Base-by-base conservation (phyloP, 2,888 invertebrate species). In the Drosophila hawaiiensis region DNA sequence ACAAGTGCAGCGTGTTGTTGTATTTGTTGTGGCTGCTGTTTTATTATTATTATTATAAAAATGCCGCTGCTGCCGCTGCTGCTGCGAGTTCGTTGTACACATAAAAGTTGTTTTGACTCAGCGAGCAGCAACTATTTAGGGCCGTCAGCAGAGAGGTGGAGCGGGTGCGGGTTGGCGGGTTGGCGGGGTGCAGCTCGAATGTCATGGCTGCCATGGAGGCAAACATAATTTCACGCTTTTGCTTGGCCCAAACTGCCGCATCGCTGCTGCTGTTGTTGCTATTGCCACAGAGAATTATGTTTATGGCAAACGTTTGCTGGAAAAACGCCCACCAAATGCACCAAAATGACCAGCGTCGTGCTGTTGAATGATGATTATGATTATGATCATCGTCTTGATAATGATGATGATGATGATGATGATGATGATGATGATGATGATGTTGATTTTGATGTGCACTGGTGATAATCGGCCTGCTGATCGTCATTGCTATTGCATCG, bases 161-260 rank as follows among this genome's bases (percentile, higher is more conserved):
- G 25, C 12, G 53, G 6, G 62, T 7, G 22, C 16, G 5, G 16
- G 19, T 1, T 29, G 49, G 22, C 16, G 5, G 16, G 19, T 1
- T 29, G 49, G 28, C 9, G 33, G 56, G 54, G 59, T 53, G 50
- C 59, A 49, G 49, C 68, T 68, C 64, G 83, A 82, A 74, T 81
- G 80, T 78, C 80, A 80, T 77, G 78, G 78, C 63, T 73, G 73
- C 69, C 53, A 49, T 56, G 66, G 63, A 59, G 68, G 71, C 80
- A 77, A 78, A 77, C 76, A 84, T 82, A 84, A 87, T 85, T 84
- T 89, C 84, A 82, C 89, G 87, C 89, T 86, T 84, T 86, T 78
- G 76, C 43, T 39, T 72, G 73, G 31, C 35, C 61, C 61, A 66
- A 62, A 62, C 65, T 54, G 61, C 35, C 61, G 79, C 85, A 83